Evolutionary conservation across 2,113 vertebrate species (phyloP), one percentile per base, ranked within the genome.

Genomic region (Leptosomus discolor): DNA sequence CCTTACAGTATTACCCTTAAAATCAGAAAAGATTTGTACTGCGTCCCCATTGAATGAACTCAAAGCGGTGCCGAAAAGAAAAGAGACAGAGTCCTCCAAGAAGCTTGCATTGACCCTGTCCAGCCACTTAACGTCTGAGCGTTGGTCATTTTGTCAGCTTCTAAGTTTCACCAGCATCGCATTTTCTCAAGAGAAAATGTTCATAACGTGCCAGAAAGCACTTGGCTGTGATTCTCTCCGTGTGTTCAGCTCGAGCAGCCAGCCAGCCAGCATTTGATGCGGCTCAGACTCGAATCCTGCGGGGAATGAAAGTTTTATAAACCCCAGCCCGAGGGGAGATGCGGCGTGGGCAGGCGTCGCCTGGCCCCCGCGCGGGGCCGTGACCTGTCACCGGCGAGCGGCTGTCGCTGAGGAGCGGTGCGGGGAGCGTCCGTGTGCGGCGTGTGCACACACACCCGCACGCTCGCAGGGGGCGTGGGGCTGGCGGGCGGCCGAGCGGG

Each of bases 401-500:
- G 43, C 6, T 53, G 86, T 51, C 54, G 17, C 20, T 15, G 2
- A 4, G 41, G 26, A 6, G 30, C 37, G 5, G 2, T 8, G 11
- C 1, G 1, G n/a, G 12, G 12, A 6, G 37, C 14, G 3, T 4
- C 56, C n/a, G 0, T 45, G 76, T 4, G 84, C 60, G 16, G 19
- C 1, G 8, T 8, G 41, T 20, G 74, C 24, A 32, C 20, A 2
- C 2, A 5, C 54, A 6, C 30, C 4, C 3, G 10, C 65, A 23
- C 16, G 1, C 70, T 53, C 4, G 53, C 64, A 4, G 36, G 0
- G 36, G 76, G 21, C 56, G 45, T 0, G 16, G 78, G 54, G 11
- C 3, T 17, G 45, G 48, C 3, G 22, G 4, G 8, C 15, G 34
- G 22, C 70, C 43, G 23, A 21, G 85, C 92, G 19, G 26, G 39